Evolutionary conservation across 1,140 invertebrate species (phyloP).

Genomic region (Bombus huntii): DNA sequence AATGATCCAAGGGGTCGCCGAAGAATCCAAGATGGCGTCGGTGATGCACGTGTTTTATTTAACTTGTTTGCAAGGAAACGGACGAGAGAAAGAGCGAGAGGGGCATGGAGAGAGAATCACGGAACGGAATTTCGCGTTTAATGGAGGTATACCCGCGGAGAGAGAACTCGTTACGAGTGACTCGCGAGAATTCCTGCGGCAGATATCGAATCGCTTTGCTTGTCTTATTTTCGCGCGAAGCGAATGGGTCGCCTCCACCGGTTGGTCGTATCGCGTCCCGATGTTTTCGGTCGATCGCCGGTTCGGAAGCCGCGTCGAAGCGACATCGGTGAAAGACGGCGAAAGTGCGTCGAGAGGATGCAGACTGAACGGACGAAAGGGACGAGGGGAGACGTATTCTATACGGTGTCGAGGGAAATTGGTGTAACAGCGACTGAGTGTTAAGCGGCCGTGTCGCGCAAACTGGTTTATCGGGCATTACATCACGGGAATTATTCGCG

Average conservation of each 20-base stretch:
- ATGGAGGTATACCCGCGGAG: slow-evolving; percentile 77
- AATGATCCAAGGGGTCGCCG: slow-evolving; percentile 79
- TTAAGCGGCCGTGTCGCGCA: slow-evolving; percentile 45
- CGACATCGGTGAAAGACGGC: not conserved
- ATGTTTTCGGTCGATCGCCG: not conserved
- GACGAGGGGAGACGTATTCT: no score
- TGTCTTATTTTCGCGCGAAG: slow-evolving; percentile 45
- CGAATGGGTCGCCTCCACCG: slow-evolving; percentile 7
- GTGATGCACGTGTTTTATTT: slow-evolving; percentile 76
- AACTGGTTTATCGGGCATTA: slow-evolving; percentile 68
- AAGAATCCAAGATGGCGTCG: slow-evolving; percentile 81
- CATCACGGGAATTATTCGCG: slow-evolving; percentile 55
- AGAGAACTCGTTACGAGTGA: slow-evolving; percentile 64
- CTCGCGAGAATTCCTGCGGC: slow-evolving; percentile 60
- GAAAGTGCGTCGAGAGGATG: not conserved
- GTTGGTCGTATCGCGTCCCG: not conserved
- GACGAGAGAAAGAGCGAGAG: slow-evolving; percentile 59
- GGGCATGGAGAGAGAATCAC: slow-evolving; percentile 63
- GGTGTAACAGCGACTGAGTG: slow-evolving; percentile 2
- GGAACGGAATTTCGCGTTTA: slow-evolving; percentile 82
- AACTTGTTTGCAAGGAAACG: slow-evolving; percentile 63
- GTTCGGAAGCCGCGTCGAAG: not conserved
- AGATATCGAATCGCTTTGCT: slow-evolving; percentile 55
- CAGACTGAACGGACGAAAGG: not conserved
- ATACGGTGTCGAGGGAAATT: not conserved